These are phyloP conservation scores for Paedocypris micromegethes DNA, from an alignment of 2,797 vertebrate species.

Conservation along the genomic window DNA sequence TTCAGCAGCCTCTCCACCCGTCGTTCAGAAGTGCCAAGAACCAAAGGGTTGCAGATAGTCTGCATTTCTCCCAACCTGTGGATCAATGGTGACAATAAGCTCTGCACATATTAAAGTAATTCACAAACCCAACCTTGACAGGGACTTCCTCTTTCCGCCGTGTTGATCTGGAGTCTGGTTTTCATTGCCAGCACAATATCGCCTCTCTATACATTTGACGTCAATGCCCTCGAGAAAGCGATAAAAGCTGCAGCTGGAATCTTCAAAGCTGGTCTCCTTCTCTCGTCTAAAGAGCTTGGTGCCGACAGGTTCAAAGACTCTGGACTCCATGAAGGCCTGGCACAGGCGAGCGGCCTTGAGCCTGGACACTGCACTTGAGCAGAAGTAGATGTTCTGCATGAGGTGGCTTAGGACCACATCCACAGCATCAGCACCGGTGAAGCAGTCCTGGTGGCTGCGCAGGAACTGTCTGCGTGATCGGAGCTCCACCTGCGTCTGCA, in stretches of 20 bases:
- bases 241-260: slow-evolving; percentile 74
- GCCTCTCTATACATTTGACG: slow-evolving; percentile 35
- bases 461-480: slow-evolving; percentile 70
- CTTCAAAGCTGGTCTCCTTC: slow-evolving; percentile 76
- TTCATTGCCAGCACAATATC: slow-evolving; percentile 46
- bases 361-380: slow-evolving; percentile 74
- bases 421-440: slow-evolving; percentile 76
- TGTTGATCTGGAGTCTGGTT: slow-evolving; percentile 51
- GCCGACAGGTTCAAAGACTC: slow-evolving; percentile 77
- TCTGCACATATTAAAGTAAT: slow-evolving; percentile 6
- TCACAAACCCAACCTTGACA: slow-evolving; percentile 57
- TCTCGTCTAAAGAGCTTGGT: slow-evolving; percentile 74
- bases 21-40: slow-evolving; percentile 67
- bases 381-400: slow-evolving; percentile 80
- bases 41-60: slow-evolving; percentile 76
- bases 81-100: slow-evolving; percentile 2
- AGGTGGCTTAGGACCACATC: slow-evolving; percentile 79
- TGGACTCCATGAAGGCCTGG: slow-evolving; percentile 82
- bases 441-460: slow-evolving; percentile 68
- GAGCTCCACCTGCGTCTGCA: slow-evolving; percentile 76
- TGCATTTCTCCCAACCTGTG: slow-evolving; percentile 61
- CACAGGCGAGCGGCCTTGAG: slow-evolving; percentile 79
- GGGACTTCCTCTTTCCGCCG: slow-evolving; percentile 56
- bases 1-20: slow-evolving; percentile 73
- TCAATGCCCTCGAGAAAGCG: slow-evolving; percentile 68